Conservation (phyloP, 2,888 invertebrate genomes). For the Mesoligia furuncula region DNA sequence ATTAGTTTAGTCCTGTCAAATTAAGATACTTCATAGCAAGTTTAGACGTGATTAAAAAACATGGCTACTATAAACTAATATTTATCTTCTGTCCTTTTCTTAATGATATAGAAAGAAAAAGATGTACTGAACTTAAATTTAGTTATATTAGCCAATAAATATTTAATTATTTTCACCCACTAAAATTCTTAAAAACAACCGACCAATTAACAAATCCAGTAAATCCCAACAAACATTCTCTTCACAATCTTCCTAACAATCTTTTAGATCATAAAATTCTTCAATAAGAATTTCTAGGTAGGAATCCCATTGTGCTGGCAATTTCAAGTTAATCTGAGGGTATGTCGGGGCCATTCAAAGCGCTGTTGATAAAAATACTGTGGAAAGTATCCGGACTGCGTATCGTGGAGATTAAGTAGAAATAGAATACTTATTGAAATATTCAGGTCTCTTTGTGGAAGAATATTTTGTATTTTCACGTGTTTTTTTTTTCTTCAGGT, state of each 20-base stretch:
- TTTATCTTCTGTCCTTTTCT: too few species aligned
- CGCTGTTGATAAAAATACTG: conserved; percentile 37
- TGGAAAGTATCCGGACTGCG: conserved; percentile 31
- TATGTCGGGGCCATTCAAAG: conserved; percentile 38
- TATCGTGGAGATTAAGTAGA: conserved; percentile 36
- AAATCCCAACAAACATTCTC: conserved; percentile 7
- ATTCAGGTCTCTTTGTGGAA: background rate
- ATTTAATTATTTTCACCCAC: background rate
- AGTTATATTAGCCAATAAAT: too few species aligned
- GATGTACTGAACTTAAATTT: too few species aligned
- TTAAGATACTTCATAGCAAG: too few species aligned
- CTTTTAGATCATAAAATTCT: conserved; percentile 45
- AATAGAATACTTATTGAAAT: conserved; percentile 34
- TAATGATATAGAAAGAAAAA: too few species aligned
- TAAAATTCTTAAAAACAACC: background rate
- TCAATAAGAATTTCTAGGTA: conserved; percentile 37
- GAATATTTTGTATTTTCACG: background rate
- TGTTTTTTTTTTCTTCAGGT: too few species aligned
- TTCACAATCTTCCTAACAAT: conserved; percentile 31
- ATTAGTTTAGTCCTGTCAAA: too few species aligned
- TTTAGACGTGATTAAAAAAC: too few species aligned
- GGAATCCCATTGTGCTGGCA: conserved; percentile 42
- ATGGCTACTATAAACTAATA: too few species aligned
- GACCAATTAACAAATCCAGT: background rate
- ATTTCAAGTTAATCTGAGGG: conserved; percentile 42